phyloP scores from a whole-genome alignment of 2,888 invertebrate species.

The Leptothorax acervorum region DNA sequence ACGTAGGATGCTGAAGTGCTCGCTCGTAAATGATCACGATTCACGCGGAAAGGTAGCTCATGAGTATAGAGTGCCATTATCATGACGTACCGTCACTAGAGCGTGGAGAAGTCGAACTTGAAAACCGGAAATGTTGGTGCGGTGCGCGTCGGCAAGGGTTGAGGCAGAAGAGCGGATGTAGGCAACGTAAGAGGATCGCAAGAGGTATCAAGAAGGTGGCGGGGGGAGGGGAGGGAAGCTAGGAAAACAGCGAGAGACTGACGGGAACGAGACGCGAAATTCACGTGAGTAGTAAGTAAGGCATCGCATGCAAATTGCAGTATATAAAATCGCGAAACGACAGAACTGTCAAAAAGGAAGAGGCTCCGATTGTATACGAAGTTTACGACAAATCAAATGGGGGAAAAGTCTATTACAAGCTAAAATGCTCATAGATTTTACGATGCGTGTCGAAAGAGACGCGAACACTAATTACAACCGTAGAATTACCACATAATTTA shows the following conservation, averaged over 20 bases:
- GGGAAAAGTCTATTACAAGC: background rate
- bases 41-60: slow-evolving; percentile 77
- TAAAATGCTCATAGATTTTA: background rate
- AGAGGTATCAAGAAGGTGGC: background rate
- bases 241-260: slow-evolving; percentile 29
- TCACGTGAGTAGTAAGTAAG: background rate
- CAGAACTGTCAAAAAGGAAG: background rate
- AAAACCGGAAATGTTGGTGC: slow-evolving; percentile 59
- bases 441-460: background rate
- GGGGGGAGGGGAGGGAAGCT: background rate
- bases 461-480: background rate
- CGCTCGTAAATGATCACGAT: slow-evolving; percentile 79
- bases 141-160: background rate
- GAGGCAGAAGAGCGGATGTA: slow-evolving; percentile 36
- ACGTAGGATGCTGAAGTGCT: slow-evolving; percentile 64
- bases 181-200: background rate
- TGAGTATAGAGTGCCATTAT: slow-evolving; percentile 76
- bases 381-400: background rate
- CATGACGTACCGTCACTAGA: slow-evolving; percentile 74
- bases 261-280: background rate
- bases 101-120: slow-evolving; percentile 55
- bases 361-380: background rate
- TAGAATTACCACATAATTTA: background rate
- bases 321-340: slow-evolving; percentile 6
- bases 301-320: background rate